Evolutionary conservation across 2,797 vertebrate genomes (phyloP).

Genomic region (Enteromius unitaeniatus): DNA sequence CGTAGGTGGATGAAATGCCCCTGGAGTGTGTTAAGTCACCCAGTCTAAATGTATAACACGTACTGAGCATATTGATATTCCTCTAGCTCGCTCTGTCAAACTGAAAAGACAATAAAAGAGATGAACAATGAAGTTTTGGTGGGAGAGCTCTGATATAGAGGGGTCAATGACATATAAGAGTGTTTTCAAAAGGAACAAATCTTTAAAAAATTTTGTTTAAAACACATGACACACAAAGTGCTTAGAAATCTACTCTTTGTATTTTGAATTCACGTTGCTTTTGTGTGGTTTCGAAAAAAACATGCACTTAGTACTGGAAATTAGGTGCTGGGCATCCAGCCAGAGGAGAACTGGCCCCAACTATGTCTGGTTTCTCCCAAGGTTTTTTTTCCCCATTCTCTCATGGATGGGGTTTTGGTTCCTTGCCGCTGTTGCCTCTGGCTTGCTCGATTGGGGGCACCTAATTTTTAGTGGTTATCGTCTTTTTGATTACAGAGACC

Average conservation of each 20-base stretch:
- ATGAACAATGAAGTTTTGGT: conserved; percentile 28
- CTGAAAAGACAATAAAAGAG: conserved; percentile 43
- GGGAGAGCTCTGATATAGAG: conserved; percentile 45
- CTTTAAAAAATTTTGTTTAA: background rate
- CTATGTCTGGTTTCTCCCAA: too few species aligned
- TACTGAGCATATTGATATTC: conserved; percentile 47
- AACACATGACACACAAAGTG: background rate
- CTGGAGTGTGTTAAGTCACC: conserved; percentile 50
- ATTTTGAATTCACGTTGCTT: background rate
- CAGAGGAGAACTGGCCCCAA: too few species aligned
- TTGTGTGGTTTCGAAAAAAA: background rate
- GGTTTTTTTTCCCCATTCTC: too few species aligned
- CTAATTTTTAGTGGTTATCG: too few species aligned
- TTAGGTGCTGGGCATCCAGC: too few species aligned
- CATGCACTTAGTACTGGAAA: too few species aligned
- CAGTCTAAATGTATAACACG: conserved; percentile 42
- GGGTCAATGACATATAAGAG: background rate
- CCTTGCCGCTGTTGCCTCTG: too few species aligned
- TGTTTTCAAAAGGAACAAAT: background rate
- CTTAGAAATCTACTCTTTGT: background rate
- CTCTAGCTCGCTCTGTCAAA: conserved; percentile 31
- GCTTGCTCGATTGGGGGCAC: too few species aligned
- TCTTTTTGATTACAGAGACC: too few species aligned
- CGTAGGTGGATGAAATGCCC: conserved; percentile 53
- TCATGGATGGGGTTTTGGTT: too few species aligned